Percentiles rank a stretch among this genome's conserved stretches.
Evolutionary conservation across 1,140 invertebrate genomes (phyloP).

Genomic region (Drosophila azteca): DNA sequence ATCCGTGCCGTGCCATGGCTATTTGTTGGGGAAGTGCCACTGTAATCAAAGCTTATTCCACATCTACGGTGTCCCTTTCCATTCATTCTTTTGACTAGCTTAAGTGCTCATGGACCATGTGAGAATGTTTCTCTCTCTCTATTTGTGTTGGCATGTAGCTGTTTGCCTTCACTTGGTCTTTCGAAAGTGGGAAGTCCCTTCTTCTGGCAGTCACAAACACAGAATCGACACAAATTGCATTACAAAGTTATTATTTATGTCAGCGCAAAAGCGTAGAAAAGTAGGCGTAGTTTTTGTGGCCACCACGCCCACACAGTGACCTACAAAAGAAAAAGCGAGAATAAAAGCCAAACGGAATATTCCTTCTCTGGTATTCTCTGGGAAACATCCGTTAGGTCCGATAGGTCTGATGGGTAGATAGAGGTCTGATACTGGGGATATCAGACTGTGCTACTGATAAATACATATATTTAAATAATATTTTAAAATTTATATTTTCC

Average conservation of each 20-base stretch:
- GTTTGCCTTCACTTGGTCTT: conserved; percentile 18
- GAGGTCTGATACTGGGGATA: not conserved
- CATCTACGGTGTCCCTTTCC: not conserved
- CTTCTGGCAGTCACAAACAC: conserved; percentile 42
- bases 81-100: not conserved
- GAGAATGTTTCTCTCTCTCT: conserved; percentile 1
- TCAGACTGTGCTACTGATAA: too few species aligned
- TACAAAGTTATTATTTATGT: conserved; percentile 77
- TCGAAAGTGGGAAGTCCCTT: conserved; percentile 29
- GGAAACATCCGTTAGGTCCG: not conserved
- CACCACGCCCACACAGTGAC: conserved; percentile 14
- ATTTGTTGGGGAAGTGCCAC: too few species aligned
- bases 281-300: conserved; percentile 15
- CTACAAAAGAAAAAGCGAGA: conserved; percentile 6
- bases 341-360: conserved; percentile 20
- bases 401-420: too few species aligned
- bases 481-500: too few species aligned
- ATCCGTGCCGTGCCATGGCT: too few species aligned
- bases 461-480: too few species aligned
- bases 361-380: not conserved
- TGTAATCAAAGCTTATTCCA: conserved; percentile 28
- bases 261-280: conserved; percentile 31
- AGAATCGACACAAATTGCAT: conserved; percentile 80
- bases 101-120: conserved; percentile 16
- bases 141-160: not conserved